Base-by-base conservation (phyloP, 2,113 vertebrate species). In the Cyanocitta stelleri region DNA sequence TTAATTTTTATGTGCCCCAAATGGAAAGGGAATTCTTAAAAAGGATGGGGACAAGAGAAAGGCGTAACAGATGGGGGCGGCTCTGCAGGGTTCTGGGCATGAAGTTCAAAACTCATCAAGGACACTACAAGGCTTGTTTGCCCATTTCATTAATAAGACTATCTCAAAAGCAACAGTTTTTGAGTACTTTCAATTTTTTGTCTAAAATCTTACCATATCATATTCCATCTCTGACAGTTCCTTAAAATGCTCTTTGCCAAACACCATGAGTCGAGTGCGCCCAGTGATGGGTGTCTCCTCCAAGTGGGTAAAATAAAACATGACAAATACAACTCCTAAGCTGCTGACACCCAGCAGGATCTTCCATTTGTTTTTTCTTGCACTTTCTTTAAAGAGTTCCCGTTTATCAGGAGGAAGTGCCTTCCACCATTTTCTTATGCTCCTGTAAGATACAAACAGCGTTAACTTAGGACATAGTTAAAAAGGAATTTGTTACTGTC, bases 341-440 rank as follows among this genome's bases (percentile, higher is more conserved):
- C 97, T 93, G 43, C 97, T 95, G 24, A 96, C 92, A 69, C 97
- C 97, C 10, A 98, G 96, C 17, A 96, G 67, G 76, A 99, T 96
- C 89, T 97, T 98, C 99, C 99, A 99, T 15, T 98, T 98, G 46
- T 98, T 98, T 96, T 85, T 98, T 96, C 97, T 98, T 54, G 97
- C 75, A 88, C 97, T 98, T 94, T 98, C 97, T 74, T 98, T 99
- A 58, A 99, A 83, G 14, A 99, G 97, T 81, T 99, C 97, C 85
- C 96, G 97, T 87, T 98, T 99, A 97, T 99, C 98, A 75, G 97
- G 95, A 39, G 99, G 99, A 88, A 99, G 98, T 18, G 98, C 96
- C 54, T 91, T 96, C 99, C 99, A 99, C 99, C 99, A 99, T 56
- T 99, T 99, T 93, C 99, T 98, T 95, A 99, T 97, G 91, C 99